These are phyloP conservation scores for Chaetops frenatus DNA, from an alignment of 2,113 vertebrate species.

Conservation along the genomic window DNA sequence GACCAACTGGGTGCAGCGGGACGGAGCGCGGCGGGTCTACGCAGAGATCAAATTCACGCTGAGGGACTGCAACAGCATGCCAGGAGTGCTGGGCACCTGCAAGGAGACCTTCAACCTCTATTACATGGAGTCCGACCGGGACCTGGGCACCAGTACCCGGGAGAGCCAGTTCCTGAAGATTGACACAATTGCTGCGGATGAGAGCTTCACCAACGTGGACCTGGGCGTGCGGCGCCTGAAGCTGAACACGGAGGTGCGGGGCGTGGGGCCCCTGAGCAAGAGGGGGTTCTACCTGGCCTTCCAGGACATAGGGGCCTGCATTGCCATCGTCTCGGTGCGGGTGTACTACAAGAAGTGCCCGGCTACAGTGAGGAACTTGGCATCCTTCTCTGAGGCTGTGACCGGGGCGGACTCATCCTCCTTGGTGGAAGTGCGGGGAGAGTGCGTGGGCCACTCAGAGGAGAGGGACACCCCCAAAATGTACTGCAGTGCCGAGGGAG, in stretches of 20 bases:
- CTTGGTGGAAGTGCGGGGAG: slow-evolving; percentile 90
- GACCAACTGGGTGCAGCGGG: slow-evolving; percentile 87
- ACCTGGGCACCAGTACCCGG: slow-evolving; percentile 80
- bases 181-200: slow-evolving; percentile 92
- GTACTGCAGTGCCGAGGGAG: slow-evolving; percentile 98
- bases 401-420: slow-evolving; percentile 94
- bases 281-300: slow-evolving; percentile 95
- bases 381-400: slow-evolving; percentile 89
- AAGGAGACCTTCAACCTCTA: slow-evolving; percentile 98
- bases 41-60: slow-evolving; percentile 95
- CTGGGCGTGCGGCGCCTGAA: slow-evolving; percentile 90
- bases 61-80: slow-evolving; percentile 97
- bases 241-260: slow-evolving; percentile 92
- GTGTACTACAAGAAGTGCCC: slow-evolving; percentile 96
- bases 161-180: slow-evolving; percentile 95
- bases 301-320: slow-evolving; percentile 96
- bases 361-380: slow-evolving; percentile 87
- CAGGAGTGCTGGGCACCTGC: slow-evolving; percentile 91
- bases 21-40: slow-evolving; percentile 86
- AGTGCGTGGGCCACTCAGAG: slow-evolving; percentile 90
- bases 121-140: slow-evolving; percentile 90
- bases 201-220: slow-evolving; percentile 95
- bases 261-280: slow-evolving; percentile 84
- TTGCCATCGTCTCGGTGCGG: slow-evolving; percentile 88
- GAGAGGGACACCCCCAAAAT: slow-evolving; percentile 96